phyloP scores from a whole-genome alignment of 2,797 vertebrate species.

The Eulemur rubriventer region DNA sequence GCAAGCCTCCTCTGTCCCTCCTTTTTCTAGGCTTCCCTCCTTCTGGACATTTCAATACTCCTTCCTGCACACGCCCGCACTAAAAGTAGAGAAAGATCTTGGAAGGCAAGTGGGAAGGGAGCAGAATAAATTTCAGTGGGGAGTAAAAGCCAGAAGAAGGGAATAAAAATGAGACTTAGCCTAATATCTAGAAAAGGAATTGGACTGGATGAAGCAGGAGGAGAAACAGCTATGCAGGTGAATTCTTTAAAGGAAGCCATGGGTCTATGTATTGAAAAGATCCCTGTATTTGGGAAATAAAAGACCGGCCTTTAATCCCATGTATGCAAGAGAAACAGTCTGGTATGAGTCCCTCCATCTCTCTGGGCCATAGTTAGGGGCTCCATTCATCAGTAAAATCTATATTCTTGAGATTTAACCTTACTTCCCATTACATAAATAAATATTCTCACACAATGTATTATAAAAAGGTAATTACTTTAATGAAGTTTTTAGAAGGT shows the following conservation, averaged over 20 bases:
- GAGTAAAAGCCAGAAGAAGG: background rate
- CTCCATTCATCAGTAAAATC: background rate
- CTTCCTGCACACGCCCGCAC: background rate
- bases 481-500: background rate
- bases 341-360: background rate
- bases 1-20: background rate
- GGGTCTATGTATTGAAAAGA: background rate
- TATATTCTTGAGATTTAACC: background rate
- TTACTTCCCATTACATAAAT: background rate
- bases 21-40: background rate
- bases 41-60: background rate
- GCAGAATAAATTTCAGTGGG: background rate
- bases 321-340: background rate
- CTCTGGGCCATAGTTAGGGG: background rate
- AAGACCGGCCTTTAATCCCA: background rate
- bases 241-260: background rate
- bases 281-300: background rate
- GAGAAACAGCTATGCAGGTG: background rate
- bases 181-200: background rate
- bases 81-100: background rate
- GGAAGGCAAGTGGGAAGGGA: background rate
- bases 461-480: background rate
- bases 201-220: background rate
- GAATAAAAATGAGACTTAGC: background rate
- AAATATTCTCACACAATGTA: conserved; percentile 6